Conservation (phyloP, 2,888 invertebrate species). For the Antitype chi region DNA sequence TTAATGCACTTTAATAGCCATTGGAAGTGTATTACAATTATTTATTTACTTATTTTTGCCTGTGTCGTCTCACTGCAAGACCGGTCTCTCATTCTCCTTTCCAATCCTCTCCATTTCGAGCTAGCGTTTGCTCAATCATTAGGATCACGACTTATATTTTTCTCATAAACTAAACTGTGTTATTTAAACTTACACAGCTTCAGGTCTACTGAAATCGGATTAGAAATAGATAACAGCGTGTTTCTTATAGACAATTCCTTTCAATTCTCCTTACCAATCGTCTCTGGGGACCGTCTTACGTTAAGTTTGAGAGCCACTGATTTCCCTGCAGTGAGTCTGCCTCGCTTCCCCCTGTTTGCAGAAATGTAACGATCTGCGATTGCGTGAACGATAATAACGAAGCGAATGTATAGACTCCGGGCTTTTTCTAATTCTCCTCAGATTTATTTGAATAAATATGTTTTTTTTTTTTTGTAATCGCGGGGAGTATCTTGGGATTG, state of each 20-base stretch:
- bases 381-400: slow-evolving; percentile 58
- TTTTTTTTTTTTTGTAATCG: slow-evolving; percentile 24
- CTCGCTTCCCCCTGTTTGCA: slow-evolving; percentile 49
- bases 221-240: neutral
- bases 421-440: slow-evolving; percentile 38
- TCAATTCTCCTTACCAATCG: neutral
- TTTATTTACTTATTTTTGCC: neutral
- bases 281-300: neutral
- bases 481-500: slow-evolving; percentile 9
- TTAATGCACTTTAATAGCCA: neutral
- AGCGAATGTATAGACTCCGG: slow-evolving; percentile 23
- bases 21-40: neutral
- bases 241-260: neutral
- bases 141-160: neutral
- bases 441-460: slow-evolving; percentile 44
- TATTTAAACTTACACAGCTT: neutral
- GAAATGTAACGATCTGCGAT: slow-evolving; percentile 56
- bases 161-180: neutral
- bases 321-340: slow-evolving; percentile 18
- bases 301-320: slow-evolving; percentile 48
- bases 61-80: neutral
- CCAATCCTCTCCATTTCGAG: neutral
- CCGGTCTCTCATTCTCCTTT: neutral
- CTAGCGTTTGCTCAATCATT: neutral
- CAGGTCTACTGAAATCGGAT: neutral